These are phyloP conservation scores for Chlorodrepanis virens DNA, from an alignment of 2,113 vertebrate species.

Conservation along the genomic window DNA sequence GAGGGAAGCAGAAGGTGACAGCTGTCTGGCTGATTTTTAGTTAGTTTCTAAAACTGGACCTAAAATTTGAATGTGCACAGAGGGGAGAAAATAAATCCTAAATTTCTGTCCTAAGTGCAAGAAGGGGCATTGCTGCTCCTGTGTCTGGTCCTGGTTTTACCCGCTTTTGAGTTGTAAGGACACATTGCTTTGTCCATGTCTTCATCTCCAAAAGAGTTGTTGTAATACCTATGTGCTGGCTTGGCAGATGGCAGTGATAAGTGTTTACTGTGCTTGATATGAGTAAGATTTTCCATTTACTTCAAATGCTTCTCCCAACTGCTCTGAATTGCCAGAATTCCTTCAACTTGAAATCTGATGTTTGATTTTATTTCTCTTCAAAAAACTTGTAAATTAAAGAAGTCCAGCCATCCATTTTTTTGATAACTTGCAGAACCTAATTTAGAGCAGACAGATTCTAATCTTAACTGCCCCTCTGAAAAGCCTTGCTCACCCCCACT, in stretches of 20 bases:
- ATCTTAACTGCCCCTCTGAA: neutral
- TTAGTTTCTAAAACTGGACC: neutral
- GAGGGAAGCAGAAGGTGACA: neutral
- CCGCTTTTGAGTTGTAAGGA: neutral
- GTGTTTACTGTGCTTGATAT: neutral
- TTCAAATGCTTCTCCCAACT: neutral
- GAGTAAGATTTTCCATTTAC: neutral
- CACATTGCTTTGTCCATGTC: neutral
- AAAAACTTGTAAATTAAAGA: neutral
- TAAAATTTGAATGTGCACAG: neutral
- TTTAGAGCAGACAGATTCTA: neutral
- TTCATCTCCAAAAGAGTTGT: neutral
- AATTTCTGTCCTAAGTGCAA: neutral
- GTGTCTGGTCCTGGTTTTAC: neutral
- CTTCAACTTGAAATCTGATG: neutral
- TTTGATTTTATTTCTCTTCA: neutral
- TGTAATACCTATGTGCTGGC: neutral
- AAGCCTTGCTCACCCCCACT: neutral
- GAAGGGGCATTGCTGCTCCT: neutral
- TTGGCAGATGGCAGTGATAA: neutral
- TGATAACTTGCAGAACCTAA: neutral
- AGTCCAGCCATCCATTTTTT: neutral
- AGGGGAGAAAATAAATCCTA: neutral
- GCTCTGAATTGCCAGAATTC: neutral
- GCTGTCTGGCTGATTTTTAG: neutral